Base-by-base conservation (phyloP, 2,797 vertebrate genomes). In the Hozukius guyotensis region DNA sequence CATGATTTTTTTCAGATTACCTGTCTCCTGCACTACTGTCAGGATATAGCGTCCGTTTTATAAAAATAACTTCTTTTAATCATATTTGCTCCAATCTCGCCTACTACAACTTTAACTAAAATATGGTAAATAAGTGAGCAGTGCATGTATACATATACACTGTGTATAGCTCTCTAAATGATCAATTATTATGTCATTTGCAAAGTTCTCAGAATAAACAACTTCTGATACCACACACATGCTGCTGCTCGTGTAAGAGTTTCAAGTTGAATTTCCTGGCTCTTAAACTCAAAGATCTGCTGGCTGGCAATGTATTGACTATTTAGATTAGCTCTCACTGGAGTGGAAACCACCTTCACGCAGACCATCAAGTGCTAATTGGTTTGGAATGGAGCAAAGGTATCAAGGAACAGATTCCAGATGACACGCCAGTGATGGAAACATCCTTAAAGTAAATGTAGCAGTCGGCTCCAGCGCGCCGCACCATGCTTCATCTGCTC, bases 341-440 rank as follows among this genome's bases (percentile, higher is more conserved):
- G 72, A 89, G 86, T 84, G 88, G 87, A 94, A 94, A 92, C 84
- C 80, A 81, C 87, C 86, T 92, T 93, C 93, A 92, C 49, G 72
- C 90, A 95, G 94, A 96, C 95, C 95, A 96, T 96, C 95, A 96
- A 95, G 92, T 93, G 89, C 87, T 93, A 95, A 95, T 96, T 92
- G 93, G 88, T 91, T 94, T 89, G 85, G 93, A 96, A 94, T 92
- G 89, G 81, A 91, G 80, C 71, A 78, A 89, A 92, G 79, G 87
- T 89, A 87, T 89, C 87, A 83, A 69, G 72, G 84, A 94, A 92
- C 90, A 82, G 87, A 91, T 93, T 95, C 94, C 93, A 94, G 93
- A 95, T 95, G 94, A 94, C 85, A 87, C 77, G 46, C 75, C 82
- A 83, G 80, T 83, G 88, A 91, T 88, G 88, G 86, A 93, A 91